These are phyloP conservation scores for Nothobranchius kuhntae DNA, from an alignment of 2,113 vertebrate species.

Conservation along the genomic window DNA sequence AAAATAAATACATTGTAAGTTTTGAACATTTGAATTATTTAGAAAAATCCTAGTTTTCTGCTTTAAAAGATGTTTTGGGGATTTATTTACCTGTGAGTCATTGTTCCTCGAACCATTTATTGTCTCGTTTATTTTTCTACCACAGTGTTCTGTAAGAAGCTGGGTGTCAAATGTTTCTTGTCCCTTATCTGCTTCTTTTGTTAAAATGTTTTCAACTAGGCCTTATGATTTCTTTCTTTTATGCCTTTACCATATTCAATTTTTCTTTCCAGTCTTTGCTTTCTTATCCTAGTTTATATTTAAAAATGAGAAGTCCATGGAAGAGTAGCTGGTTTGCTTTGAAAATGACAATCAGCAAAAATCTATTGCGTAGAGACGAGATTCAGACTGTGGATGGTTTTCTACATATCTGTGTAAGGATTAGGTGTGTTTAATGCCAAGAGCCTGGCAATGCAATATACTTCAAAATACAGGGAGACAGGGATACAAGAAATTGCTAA, in stretches of 20 bases:
- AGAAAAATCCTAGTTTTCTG: neutral
- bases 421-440: no score
- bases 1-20: no score
- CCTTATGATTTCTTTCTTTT: constrained; percentile 24
- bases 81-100: constrained; percentile 13
- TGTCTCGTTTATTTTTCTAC: constrained; percentile 5
- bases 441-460: no score
- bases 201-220: constrained; percentile 43
- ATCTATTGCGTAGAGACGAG: no score
- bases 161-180: constrained; percentile 9
- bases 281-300: neutral
- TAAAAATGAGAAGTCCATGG: no score
- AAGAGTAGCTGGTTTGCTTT: no score
- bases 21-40: no score
- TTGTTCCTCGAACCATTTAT: constrained; percentile 7
- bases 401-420: no score
- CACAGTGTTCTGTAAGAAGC: constrained; percentile 4
- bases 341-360: no score
- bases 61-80: constrained; percentile 23
- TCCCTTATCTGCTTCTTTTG: constrained; percentile 44
- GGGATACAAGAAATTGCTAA: no score
- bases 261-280: constrained; percentile 39
- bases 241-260: constrained; percentile 16
- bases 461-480: no score
- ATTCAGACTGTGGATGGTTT: no score